Conservation (phyloP, 2,797 vertebrate species). For the Sparus aurata region DNA sequence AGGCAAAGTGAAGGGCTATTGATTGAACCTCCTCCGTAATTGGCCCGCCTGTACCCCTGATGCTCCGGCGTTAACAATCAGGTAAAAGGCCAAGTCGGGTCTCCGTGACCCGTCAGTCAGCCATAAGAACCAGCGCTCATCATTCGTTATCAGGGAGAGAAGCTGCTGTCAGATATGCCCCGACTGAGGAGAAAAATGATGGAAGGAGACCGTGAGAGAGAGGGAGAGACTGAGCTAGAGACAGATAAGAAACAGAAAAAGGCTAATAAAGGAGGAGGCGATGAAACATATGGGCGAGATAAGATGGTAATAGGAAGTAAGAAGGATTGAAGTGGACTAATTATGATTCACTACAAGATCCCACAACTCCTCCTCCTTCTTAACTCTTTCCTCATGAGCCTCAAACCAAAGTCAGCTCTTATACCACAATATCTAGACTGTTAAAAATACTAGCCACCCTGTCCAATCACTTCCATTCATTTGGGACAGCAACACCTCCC, state of each 20-base stretch:
- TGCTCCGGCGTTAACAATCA: slow-evolving; percentile 63
- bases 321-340: slow-evolving; percentile 75
- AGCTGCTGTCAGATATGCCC: slow-evolving; percentile 54
- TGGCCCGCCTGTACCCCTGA: slow-evolving; percentile 50
- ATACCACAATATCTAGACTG: slow-evolving; percentile 52
- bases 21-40: slow-evolving; percentile 71
- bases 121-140: slow-evolving; percentile 30
- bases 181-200: slow-evolving; percentile 42
- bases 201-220: slow-evolving; percentile 31
- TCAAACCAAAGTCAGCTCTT: slow-evolving; percentile 51
- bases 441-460: slow-evolving; percentile 68
- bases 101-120: slow-evolving; percentile 64
- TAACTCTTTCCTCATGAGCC: slow-evolving; percentile 46
- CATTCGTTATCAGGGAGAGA: slow-evolving; percentile 48
- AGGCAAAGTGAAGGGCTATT: slow-evolving; percentile 66
- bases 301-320: slow-evolving; percentile 72
- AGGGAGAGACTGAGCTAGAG: slow-evolving; percentile 42
- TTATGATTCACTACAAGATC: slow-evolving; percentile 75
- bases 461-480: slow-evolving; percentile 71
- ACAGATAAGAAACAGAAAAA: slow-evolving; percentile 60
- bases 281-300: slow-evolving; percentile 68
- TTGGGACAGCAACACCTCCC: slow-evolving; percentile 69
- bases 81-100: slow-evolving; percentile 73
- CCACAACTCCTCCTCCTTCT: slow-evolving; percentile 53
- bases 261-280: slow-evolving; percentile 60